A percentile compares a stretch with the other conserved stretches of the same genome.
These are phyloP conservation scores for Cairina moschata DNA, from an alignment of 2,113 vertebrate species.

Conservation along the genomic window DNA sequence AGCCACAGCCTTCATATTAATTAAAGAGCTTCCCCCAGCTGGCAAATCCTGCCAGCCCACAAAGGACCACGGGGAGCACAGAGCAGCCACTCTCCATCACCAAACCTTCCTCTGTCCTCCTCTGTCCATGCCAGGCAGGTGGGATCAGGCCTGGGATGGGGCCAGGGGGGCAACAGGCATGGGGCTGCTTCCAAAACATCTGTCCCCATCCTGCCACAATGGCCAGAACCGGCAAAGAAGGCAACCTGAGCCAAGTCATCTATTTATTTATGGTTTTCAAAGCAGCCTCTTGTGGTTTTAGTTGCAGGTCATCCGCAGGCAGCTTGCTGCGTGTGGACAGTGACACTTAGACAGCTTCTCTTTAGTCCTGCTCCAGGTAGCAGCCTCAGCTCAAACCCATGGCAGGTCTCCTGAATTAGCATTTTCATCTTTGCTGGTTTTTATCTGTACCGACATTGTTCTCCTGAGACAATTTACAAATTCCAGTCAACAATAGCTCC, in stretches of 20 bases:
- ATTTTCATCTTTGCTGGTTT: accelerated
- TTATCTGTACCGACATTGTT: not conserved
- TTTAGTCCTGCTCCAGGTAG: not conserved
- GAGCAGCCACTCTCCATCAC: not conserved
- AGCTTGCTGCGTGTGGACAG: accelerated
- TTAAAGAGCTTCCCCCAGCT: not conserved
- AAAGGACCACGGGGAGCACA: accelerated
- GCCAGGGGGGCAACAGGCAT: not conserved
- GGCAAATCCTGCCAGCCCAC: not conserved
- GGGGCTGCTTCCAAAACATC: not conserved
- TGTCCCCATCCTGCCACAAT: not conserved
- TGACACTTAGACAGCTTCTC: not conserved
- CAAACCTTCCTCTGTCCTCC: too few species aligned
- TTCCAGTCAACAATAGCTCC: not conserved
- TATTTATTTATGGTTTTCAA: not conserved
- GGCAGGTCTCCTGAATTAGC: not conserved
- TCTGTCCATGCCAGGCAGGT: too few species aligned
- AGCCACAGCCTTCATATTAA: not conserved
- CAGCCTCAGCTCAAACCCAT: not conserved
- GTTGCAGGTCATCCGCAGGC: accelerated
- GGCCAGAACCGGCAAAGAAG: not conserved
- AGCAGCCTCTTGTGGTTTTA: not conserved
- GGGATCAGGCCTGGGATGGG: not conserved
- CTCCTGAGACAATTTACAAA: not conserved
- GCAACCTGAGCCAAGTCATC: not conserved